Conservation (phyloP, 2,113 vertebrate species). For the Anguilla rostrata region DNA sequence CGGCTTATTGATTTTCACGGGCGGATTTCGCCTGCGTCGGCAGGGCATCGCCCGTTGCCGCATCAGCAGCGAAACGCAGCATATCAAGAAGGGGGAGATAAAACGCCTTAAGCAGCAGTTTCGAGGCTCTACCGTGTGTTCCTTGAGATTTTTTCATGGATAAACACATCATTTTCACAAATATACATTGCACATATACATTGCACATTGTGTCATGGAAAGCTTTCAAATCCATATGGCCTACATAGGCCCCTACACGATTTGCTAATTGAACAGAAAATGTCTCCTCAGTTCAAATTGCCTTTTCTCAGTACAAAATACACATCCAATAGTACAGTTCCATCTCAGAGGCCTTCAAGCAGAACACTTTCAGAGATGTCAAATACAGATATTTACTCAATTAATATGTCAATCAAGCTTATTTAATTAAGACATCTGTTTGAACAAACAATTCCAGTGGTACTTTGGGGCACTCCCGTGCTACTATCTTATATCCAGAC, state of each 20-base stretch:
- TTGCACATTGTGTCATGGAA: not conserved
- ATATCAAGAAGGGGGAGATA: not conserved
- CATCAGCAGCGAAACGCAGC: not conserved
- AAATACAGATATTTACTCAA: no score
- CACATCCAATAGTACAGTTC: not conserved
- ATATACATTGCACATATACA: not conserved
- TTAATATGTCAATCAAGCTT: not conserved
- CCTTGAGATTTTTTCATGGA: not conserved
- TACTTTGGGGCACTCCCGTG: no score
- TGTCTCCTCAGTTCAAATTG: not conserved
- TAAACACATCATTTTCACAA: not conserved
- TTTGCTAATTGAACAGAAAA: not conserved
- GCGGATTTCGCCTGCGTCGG: not conserved
- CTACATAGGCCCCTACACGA: not conserved
- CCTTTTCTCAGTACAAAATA: no score
- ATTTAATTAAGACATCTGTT: not conserved
- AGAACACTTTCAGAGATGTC: no score
- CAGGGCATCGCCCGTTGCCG: not conserved
- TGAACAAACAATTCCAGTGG: no score
- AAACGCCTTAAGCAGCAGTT: not conserved
- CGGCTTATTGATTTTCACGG: slow-evolving; percentile 46
- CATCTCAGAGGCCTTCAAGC: not conserved
- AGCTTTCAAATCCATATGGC: not conserved
- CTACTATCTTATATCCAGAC: no score
- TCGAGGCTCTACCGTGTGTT: not conserved